Evolutionary conservation across 2,113 vertebrate genomes (phyloP).

Genomic region (Nothoprocta pentlandii): DNA sequence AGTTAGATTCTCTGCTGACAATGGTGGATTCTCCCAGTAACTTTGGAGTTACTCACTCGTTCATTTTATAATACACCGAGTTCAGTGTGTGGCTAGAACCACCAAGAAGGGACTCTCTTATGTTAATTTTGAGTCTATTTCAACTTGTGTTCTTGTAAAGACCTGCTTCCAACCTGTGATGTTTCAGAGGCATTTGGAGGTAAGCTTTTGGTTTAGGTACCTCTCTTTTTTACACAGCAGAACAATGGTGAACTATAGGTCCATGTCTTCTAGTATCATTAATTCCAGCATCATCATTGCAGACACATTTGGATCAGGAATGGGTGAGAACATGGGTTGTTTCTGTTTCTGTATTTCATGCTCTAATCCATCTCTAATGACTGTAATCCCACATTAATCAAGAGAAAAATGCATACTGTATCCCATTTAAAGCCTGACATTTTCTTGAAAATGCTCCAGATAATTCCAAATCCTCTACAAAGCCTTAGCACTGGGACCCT

Average conservation of each 20-base stretch:
- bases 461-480: slow-evolving; percentile 20
- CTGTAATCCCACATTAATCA: background rate
- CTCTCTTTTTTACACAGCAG: background rate
- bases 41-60: background rate
- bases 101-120: background rate
- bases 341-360: background rate
- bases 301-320: background rate
- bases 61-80: background rate
- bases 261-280: background rate
- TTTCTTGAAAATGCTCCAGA: slow-evolving; percentile 32
- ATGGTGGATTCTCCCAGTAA: background rate
- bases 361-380: background rate
- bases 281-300: background rate
- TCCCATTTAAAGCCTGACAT: background rate
- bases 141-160: background rate
- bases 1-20: background rate
- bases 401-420: background rate
- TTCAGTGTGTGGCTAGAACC: background rate
- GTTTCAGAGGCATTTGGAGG: background rate
- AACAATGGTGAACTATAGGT: background rate
- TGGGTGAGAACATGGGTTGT: background rate
- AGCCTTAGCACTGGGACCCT: background rate
- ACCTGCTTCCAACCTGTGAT: background rate
- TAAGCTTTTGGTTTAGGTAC: background rate
- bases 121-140: background rate